Evolutionary conservation across 2,888 invertebrate species (phyloP).

Genomic region (Camptogramma bilineatum): DNA sequence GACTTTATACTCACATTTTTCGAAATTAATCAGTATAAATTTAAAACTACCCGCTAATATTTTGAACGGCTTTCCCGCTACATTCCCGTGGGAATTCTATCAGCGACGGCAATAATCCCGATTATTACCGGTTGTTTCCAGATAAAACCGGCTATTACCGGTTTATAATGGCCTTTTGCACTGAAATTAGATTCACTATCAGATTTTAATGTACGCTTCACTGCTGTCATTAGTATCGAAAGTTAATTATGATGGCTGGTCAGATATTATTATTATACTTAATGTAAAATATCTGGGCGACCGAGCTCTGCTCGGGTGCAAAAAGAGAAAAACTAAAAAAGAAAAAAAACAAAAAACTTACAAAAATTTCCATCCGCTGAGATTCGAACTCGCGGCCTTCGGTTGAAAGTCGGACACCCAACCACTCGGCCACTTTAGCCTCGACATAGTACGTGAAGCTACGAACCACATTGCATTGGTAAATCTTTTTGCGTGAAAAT

Average conservation of each 20-base stretch:
- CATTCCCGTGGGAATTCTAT: constrained; percentile 29
- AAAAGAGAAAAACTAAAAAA: too few relatives aligned
- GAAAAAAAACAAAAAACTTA: too few relatives aligned
- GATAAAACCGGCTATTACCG: constrained; percentile 19
- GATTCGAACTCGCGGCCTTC: too few relatives aligned
- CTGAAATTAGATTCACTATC: constrained; percentile 21
- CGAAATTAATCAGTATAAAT: constrained; percentile 9
- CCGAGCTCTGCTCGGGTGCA: too few relatives aligned
- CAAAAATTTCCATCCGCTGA: too few relatives aligned
- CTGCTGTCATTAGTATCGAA: background rate
- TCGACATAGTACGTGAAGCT: too few relatives aligned
- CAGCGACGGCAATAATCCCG: constrained; percentile 27
- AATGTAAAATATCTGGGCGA: too few relatives aligned
- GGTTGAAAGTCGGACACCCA: too few relatives aligned
- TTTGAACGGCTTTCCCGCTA: constrained; percentile 18
- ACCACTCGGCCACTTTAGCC: too few relatives aligned
- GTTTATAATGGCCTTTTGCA: constrained; percentile 22
- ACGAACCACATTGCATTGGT: too few relatives aligned
- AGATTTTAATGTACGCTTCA: constrained; percentile 1
- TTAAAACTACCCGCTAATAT: constrained; percentile 24
- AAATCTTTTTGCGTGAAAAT: too few relatives aligned
- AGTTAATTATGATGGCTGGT: background rate
- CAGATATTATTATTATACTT: too few relatives aligned
- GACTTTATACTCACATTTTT: background rate
- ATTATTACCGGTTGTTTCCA: constrained; percentile 26